Evolutionary conservation across 2,113 vertebrate genomes (phyloP).

Genomic region (Rutilus rutilus): DNA sequence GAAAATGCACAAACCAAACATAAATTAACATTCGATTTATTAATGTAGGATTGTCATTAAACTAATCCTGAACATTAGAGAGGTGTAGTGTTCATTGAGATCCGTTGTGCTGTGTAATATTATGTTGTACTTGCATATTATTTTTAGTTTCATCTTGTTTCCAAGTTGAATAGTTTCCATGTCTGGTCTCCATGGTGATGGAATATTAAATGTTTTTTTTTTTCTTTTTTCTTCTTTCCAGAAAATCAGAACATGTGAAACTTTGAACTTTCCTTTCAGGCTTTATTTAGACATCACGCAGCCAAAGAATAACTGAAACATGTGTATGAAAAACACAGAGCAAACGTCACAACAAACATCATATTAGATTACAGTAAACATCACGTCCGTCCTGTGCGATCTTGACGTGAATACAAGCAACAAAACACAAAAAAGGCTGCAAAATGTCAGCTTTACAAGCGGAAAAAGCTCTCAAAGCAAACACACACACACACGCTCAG

Average conservation of each 20-base stretch:
- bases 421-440: background rate
- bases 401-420: background rate
- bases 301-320: background rate
- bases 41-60: background rate
- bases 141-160: slow-evolving; percentile 39
- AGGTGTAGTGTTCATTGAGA: background rate
- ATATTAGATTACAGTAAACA: slow-evolving; percentile 20
- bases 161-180: slow-evolving; percentile 24
- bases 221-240: background rate
- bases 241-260: slow-evolving; percentile 24
- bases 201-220: background rate
- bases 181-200: slow-evolving; percentile 43
- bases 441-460: background rate
- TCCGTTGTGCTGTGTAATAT: background rate
- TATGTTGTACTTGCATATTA: slow-evolving; percentile 9
- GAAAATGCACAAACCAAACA: background rate
- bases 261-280: slow-evolving; percentile 19
- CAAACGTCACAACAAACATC: background rate
- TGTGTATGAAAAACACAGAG: background rate
- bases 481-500: background rate
- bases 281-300: slow-evolving; percentile 3
- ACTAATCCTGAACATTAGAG: background rate
- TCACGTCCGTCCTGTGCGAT: background rate
- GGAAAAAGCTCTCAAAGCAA: slow-evolving; percentile 4
- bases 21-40: background rate